Base-by-base conservation (phyloP, 2,797 vertebrate species). In the Microctenopoma stevenorrisi region DNA sequence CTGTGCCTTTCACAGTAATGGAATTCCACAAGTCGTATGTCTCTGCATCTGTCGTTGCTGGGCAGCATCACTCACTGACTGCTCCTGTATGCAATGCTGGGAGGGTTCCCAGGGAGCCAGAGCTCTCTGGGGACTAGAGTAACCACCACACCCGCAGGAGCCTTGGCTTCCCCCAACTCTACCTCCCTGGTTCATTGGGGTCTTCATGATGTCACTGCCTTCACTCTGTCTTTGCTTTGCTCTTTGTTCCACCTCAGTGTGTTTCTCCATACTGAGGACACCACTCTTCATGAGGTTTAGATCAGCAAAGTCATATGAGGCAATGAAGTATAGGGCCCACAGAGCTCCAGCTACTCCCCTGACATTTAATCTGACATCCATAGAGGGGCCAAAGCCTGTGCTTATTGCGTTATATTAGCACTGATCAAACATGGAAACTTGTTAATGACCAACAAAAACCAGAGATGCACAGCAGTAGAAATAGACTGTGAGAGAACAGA, bases 401-500 rank as follows among this genome's bases (percentile, higher is more conserved):
- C 68, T 66, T 83, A 73, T 83, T 87, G 63, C 50, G 60, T 87
- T 90, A 76, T 88, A 86, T 89, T 86, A 82, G 69, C 54, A 0
- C 66, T 84, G 84, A 92, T 92, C 81, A 90, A 89, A 89, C 82
- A 69, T 56, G 65, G 81, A 84, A 64, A 88, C 57, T 79, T 86
- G 64, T 75, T 85, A 88, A 89, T 87, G 79, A 86, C 75, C 76
- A 81, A 83, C 58, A 81, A 87, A 81, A 88, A 74, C 42, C 58
- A 85, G 72, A 74, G 76, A 80, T 76, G 60, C 76, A 48, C 9
- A 25, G 7, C 16, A 54, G 28, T 54, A 70, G 44, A 87, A 79
- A 61, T 40, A 69, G 59, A 48, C 71, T 72, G 57, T 40, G 3
- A 75, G 61, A 72, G 79, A 87, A 79, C 74, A 86, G 74, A 90